Evolutionary conservation across 2,113 vertebrate species (phyloP).

Genomic region (Vireo altiloquus): DNA sequence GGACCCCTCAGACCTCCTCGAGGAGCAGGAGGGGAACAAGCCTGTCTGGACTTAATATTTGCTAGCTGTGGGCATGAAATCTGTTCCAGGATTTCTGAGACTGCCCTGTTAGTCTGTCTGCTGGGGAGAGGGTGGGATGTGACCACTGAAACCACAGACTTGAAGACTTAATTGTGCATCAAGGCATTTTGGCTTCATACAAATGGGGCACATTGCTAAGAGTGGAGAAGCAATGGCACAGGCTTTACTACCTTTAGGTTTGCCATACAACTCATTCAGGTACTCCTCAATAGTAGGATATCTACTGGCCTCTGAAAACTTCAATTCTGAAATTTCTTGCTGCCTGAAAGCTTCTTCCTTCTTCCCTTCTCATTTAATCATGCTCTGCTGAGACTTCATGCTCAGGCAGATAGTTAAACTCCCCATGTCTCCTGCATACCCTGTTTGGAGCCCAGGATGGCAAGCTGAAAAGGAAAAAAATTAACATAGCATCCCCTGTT

Average conservation of each 20-base stretch:
- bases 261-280: not conserved
- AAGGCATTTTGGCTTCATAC: not conserved
- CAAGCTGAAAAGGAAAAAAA: conserved; percentile 19
- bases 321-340: not conserved
- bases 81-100: not conserved
- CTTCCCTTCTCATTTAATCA: not conserved
- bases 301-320: not conserved
- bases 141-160: not conserved
- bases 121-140: not conserved
- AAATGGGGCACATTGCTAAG: rapidly evolving
- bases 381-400: not conserved
- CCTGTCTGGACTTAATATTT: not conserved
- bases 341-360: not conserved
- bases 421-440: not conserved
- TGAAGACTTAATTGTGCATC: not conserved
- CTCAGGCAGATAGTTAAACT: not conserved
- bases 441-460: conserved; percentile 15
- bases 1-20: not conserved
- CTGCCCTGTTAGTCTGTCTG: not conserved
- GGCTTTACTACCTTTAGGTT: not conserved
- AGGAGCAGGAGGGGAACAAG: not conserved
- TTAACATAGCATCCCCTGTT: not conserved
- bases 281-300: not conserved
- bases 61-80: not conserved
- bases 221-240: not conserved